Percentiles rank a stretch among this genome's conserved stretches.
phyloP scores from a whole-genome alignment of 2,113 vertebrate species.

The Lagopus muta region DNA sequence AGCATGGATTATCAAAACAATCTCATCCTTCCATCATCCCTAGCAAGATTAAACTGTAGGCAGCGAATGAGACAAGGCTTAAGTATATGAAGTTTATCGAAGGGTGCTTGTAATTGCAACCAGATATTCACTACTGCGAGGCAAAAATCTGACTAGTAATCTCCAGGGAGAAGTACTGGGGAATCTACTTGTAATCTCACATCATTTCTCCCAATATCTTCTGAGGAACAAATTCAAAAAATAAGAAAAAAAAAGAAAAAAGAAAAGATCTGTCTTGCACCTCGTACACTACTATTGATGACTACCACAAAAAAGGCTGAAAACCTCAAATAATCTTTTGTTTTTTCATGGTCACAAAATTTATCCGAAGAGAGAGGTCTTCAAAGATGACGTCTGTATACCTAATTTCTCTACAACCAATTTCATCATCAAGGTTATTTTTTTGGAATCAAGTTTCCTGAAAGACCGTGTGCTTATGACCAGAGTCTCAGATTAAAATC shows the following conservation, averaged over 20 bases:
- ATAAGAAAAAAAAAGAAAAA: not conserved
- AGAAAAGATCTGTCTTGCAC: not conserved
- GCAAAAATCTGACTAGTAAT: not conserved
- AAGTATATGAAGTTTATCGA: not conserved
- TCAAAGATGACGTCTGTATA: not conserved
- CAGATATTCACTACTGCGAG: not conserved
- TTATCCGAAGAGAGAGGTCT: not conserved
- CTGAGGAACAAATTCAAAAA: not conserved
- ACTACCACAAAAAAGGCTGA: not conserved
- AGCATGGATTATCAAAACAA: not conserved
- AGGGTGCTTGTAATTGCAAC: not conserved
- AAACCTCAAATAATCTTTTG: not conserved
- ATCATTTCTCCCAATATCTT: not conserved
- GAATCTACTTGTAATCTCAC: not conserved
- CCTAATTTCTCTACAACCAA: accelerated
- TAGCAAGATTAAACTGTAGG: not conserved
- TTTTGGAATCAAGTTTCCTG: not conserved
- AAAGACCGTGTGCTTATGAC: accelerated
- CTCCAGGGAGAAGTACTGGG: not conserved
- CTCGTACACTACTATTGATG: not conserved
- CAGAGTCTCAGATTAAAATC: not conserved
- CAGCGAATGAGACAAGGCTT: not conserved
- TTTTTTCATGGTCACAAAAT: not conserved
- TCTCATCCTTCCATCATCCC: not conserved
- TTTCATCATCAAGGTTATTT: not conserved